Base-by-base conservation (phyloP, 2,888 invertebrate species). In the Drosophila anomelani region DNA sequence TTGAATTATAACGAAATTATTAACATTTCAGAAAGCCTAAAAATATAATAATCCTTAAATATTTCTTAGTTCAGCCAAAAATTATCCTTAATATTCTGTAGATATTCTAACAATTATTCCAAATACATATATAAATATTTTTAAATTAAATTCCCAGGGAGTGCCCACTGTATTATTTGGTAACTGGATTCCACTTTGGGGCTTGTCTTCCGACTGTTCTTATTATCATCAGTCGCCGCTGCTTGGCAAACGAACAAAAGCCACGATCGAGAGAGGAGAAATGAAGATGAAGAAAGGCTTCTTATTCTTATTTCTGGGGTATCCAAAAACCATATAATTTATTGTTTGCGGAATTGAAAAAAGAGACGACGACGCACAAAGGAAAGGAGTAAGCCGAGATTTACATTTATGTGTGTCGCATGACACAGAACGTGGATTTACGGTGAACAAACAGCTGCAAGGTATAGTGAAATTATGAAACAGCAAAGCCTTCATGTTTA, bases 241-340 rank as follows among this genome's bases (percentile, higher is more conserved):
- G 8, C 41, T 44, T 54, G 23, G 23, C 53, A 29, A 61, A 23
- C 59, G 51, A 46, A 69, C 69, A 59, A 69, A 56, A 43, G 47
- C 49, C 12, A 23, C 41, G 43, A 49, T 34, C 47, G 54, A 20
- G 46, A 36, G 43, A 69, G 54, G 44, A 57, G 71, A 62, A 72
- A 71, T 76, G 78, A 80, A 80, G 80, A 81, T 64, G 79, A 79
- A 76, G 78, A 68, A 69, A 63, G 63, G 49, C 63, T 67, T 77
- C 68, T 75, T 75, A 49, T 74, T 64, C 38, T 44, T 59, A 56
- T 49, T 62, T 29, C 62, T 38, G 54, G 34, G 53, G 54, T 64
- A 70, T 71, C 67, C 77, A 64, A 85, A 71, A 79, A 85, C 81
- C 83, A 83, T 83, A 79, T 79, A 79, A 77, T 79, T 82, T 80